phyloP scores from a whole-genome alignment of 2,888 invertebrate species.

The Chloromyia formosa region DNA sequence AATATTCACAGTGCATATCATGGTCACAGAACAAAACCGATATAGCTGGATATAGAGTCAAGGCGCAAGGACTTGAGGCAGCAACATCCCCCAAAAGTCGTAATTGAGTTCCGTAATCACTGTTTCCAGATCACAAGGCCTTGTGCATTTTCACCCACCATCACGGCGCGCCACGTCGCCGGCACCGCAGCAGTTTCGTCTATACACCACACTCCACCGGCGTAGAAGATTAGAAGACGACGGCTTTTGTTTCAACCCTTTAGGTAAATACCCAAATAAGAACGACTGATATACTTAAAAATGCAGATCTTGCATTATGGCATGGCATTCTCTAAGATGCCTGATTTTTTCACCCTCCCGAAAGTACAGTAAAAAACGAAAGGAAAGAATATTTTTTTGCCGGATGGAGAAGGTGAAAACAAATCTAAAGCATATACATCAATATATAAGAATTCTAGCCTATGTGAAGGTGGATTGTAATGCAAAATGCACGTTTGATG shows the following conservation, averaged over 20 bases:
- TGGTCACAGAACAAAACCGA: too few relatives aligned
- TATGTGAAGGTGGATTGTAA: constrained; percentile 15
- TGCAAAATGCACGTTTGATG: constrained; percentile 1
- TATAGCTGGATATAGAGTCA: neutral
- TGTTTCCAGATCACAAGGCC: constrained; percentile 49
- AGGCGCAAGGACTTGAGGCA: constrained; percentile 10
- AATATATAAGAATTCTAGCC: neutral
- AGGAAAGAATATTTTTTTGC: neutral
- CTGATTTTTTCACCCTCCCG: constrained; percentile 42
- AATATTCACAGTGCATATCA: neutral
- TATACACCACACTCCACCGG: neutral
- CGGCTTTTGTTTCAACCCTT: constrained; percentile 47
- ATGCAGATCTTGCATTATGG: constrained; percentile 50
- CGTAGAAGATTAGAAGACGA: constrained; percentile 41
- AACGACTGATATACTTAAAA: constrained; percentile 49
- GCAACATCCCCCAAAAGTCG: constrained; percentile 44
- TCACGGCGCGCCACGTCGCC: neutral
- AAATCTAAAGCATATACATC: constrained; percentile 11
- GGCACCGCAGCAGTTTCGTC: neutral
- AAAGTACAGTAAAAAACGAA: constrained; percentile 37
- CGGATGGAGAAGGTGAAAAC: constrained; percentile 16
- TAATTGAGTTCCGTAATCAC: constrained; percentile 49
- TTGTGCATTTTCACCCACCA: constrained; percentile 25
- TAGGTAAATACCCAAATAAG: constrained; percentile 50
- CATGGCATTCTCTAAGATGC: constrained; percentile 47